Base-by-base conservation (phyloP, 2,888 invertebrate species). In the Pyrgus malvae region DNA sequence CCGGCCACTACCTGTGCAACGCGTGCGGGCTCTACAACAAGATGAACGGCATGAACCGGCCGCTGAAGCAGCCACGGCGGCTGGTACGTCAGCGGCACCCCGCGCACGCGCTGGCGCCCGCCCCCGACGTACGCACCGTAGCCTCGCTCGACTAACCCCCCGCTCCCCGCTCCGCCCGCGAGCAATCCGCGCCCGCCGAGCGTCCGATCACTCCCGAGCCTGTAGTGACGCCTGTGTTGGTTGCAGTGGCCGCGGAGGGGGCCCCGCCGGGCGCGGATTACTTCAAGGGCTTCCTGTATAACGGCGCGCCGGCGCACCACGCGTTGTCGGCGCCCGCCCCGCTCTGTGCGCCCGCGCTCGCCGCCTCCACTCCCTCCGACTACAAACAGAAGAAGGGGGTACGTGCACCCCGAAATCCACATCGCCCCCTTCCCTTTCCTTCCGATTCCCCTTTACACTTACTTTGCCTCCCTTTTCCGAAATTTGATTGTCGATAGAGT, bases 1-100 rank as follows among this genome's bases (percentile, higher is more conserved):
- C 98, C 67, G 99, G 99, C 40, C 98, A 97, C 87, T 99, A 99
- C 92, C 93, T 96, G 74, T 99, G 99, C 93, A 99, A 99, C 91
- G 99, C 99, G 68, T 99, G 99, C 90, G 99, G 99, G 71, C 94
- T 99, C 71, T 99, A 99, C 92, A 98, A 99, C 93, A 99, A 99
- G 93, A 99, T 99, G 98, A 99, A 99, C 91, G 99, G 99, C 74
- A 97, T 98, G 89, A 99, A 98, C 90, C 92, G 99, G 87, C 99
- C 99, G 57, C 94, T 99, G 79, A 98, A 98, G 86, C 98, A 99
- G 91, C 98, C 99, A 67, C 98, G 98, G 82, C 97, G 98, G 93
- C 94, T 98, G 94, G 98, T 98, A 92, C 96, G 97, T 93, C 80
- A 83, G 83, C 88, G 90, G 70, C 83, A 78, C 80, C 83, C 83